These are phyloP conservation scores for Hoplodrina ambigua DNA, from an alignment of 2,888 invertebrate genomes.

Conservation along the genomic window DNA sequence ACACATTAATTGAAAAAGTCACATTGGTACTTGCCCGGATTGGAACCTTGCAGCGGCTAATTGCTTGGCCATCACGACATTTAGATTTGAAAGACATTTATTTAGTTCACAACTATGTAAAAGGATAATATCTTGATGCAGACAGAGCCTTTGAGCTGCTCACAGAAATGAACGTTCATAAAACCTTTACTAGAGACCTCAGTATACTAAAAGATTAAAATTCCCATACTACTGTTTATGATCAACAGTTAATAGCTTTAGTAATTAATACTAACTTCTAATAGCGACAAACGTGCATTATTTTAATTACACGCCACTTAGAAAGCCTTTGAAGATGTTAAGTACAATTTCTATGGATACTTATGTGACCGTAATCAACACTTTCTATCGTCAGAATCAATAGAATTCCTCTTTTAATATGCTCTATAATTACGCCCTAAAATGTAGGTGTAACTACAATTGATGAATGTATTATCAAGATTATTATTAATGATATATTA, in stretches of 20 bases:
- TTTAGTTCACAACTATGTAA: background rate
- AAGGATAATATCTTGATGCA: background rate
- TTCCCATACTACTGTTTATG: background rate
- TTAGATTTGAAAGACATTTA: no score
- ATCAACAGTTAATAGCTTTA: background rate
- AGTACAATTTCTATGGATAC: background rate
- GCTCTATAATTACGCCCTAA: slow-evolving; percentile 56
- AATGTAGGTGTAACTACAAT: slow-evolving; percentile 53
- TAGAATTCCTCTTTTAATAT: slow-evolving; percentile 45
- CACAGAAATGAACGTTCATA: background rate
- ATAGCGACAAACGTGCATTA: background rate
- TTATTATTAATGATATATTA: slow-evolving; percentile 56
- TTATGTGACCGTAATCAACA: slow-evolving; percentile 10
- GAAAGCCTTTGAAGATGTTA: background rate
- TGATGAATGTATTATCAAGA: slow-evolving; percentile 51
- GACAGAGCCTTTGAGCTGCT: background rate
- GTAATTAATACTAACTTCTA: background rate
- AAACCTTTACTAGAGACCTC: background rate
- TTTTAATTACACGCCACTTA: background rate
- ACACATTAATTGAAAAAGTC: no score
- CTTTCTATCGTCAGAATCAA: slow-evolving; percentile 54
- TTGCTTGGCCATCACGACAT: no score
- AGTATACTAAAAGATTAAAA: background rate
- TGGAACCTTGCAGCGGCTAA: no score
- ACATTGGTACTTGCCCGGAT: no score